Base-by-base conservation (phyloP, 2,797 vertebrate genomes). In the Alfaro cultratus region DNA sequence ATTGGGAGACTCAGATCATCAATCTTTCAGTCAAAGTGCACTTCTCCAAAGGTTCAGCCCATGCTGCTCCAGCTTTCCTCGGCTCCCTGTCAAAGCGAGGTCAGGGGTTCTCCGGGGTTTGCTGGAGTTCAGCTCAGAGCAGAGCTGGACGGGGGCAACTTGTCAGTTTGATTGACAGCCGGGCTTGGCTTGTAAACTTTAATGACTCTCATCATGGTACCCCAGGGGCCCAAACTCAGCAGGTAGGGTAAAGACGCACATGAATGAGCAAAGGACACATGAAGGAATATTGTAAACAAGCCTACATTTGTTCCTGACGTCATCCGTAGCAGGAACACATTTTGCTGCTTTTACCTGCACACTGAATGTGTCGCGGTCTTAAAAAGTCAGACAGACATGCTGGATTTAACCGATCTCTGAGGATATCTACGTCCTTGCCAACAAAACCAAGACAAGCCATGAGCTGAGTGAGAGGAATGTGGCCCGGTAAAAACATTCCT, bases 151-250 rank as follows among this genome's bases (percentile, higher is more conserved):
- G 51, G 81, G 81, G 89, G 86, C 83, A 89, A 90, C 89, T 90
- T 86, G 87, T 96, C 95, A 93, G 78, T 71, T 71, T 96, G 95
- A 96, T 81, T 90, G 95, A 95, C 93, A 90, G 92, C 88, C 82
- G 91, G 88, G 91, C 91, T 91, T 91, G 88, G 87, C 92, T 93
- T 93, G 93, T 95, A 95, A 96, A 96, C 93, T 94, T 95, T 96
- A 96, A 96, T 93, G 92, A 90, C 84, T 95, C 93, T 94, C 95
- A 94, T 95, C 95, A 95, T 91, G 82, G 83, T 79, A 79, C 88
- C 89, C 88, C 85, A 85, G 90, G 91, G 93, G 88, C 87, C 88
- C 84, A 89, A 84, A 89, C 88, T 89, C 92, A 83, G 88, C 94
- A 94, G 92, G 91, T 94, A 92, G 77, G 82, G 84, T 89, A 88